Percentiles rank a stretch among this genome's conserved stretches.
phyloP scores from a whole-genome alignment of 2,797 vertebrate species.

The Sebastes aleutianus region DNA sequence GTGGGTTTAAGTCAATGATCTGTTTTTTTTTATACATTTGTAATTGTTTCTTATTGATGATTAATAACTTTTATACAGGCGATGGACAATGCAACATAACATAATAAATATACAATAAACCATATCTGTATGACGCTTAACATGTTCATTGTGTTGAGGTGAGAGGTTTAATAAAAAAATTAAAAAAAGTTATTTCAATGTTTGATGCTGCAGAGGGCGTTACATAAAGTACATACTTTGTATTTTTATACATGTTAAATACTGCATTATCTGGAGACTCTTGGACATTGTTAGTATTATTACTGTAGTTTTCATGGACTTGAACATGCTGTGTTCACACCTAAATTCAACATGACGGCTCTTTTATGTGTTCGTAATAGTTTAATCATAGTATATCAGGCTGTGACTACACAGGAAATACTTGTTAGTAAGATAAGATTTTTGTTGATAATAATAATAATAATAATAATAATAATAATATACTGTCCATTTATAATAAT shows the following conservation, averaged over 20 bases:
- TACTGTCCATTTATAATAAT: too few relatives aligned
- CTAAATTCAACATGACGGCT: not conserved
- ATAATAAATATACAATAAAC: not conserved
- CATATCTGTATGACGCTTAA: not conserved
- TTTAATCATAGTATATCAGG: not conserved
- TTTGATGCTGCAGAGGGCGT: too few relatives aligned
- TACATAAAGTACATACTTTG: not conserved
- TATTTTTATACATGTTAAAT: not conserved
- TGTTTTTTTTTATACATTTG: not conserved
- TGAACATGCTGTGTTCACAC: not conserved
- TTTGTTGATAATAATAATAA: too few relatives aligned
- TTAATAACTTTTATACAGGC: not conserved
- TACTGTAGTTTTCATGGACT: not conserved
- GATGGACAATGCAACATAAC: not conserved
- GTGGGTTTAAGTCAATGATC: not conserved
- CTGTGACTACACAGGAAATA: not conserved
- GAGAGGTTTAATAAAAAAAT: not conserved
- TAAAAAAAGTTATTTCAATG: not conserved
- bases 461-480: too few relatives aligned
- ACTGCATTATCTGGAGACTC: not conserved
- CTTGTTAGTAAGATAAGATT: not conserved
- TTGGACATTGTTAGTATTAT: not conserved
- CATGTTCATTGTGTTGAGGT: not conserved
- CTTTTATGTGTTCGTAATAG: not conserved
- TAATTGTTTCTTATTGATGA: not conserved